phyloP scores from a whole-genome alignment of 2,888 invertebrate genomes.

The Octodonta nipae region DNA sequence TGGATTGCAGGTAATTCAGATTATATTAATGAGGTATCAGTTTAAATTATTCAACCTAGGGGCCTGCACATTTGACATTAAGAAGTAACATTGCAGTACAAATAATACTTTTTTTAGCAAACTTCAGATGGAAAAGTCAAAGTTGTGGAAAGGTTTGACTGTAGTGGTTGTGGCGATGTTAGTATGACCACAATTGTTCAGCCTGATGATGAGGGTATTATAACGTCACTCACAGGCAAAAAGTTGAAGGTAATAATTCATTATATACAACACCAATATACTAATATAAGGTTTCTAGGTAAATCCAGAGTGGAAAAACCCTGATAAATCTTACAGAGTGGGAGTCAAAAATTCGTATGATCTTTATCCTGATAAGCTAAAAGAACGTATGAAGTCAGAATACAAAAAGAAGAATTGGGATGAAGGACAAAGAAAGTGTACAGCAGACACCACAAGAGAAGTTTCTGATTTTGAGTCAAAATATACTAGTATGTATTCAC shows the following conservation, averaged over 20 bases:
- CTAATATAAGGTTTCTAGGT: no score
- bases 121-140: conserved; percentile 83
- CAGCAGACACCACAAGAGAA: conserved; percentile 65
- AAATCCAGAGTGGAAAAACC: conserved; percentile 89
- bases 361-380: conserved; percentile 71
- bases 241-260: conserved; percentile 70
- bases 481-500: conserved; percentile 15
- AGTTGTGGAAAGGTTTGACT: conserved; percentile 88
- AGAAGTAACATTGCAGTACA: neutral
- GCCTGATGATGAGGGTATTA: conserved; percentile 54
- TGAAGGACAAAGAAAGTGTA: conserved; percentile 59
- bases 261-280: no score
- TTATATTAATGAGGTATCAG: neutral
- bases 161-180: conserved; percentile 94
- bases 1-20: conserved; percentile 66
- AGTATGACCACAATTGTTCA: conserved; percentile 65
- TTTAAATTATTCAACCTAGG: neutral
- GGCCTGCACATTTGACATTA: neutral
- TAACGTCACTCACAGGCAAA: conserved; percentile 78
- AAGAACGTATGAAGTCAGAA: conserved; percentile 61
- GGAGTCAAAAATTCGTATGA: conserved; percentile 78
- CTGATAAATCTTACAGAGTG: conserved; percentile 69
- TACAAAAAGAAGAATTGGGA: conserved; percentile 77
- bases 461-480: conserved; percentile 59
- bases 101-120: conserved; percentile 35